Base-by-base conservation (phyloP, 2,113 vertebrate genomes). In the Calonectris borealis region DNA sequence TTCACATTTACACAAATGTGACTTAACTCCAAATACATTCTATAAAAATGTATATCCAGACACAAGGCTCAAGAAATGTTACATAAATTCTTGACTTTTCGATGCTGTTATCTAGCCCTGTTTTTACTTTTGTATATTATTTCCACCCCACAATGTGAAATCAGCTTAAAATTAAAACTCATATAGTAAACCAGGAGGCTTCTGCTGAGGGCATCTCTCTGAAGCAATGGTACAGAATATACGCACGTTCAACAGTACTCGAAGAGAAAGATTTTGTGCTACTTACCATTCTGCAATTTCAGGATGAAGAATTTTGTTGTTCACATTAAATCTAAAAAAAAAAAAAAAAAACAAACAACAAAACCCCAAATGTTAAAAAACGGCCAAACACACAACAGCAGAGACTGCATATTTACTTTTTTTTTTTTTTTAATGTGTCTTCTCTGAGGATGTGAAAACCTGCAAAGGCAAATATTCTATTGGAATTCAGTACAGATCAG, bases 211-310 rank as follows among this genome's bases (percentile, higher is more conserved):
- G 25, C 58, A 20, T 10, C 16, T 6, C 21, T 71, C n/a, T 38
- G 42, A 83, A 75, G 38, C 9, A 38, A 73, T 12, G 2, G 20
- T 42, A 81, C 13, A 60, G 62, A 60, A 20, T 11, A 46, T 10
- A 62, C 54, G 36, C 36, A 90, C 0, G 0, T 49, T 73, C 77
- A 79, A 26, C 6, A 42, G 38, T 9, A 79, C 17, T 52, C 17
- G 13, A 69, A 73, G 25, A 71, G 34, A 52, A 92, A 65, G 27
- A 49, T 15, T 86, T 94, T 19, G 70, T 55, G 34, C 42, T 79
- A 98, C 99, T 98, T 86, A 99, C 99, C 99, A 99, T 97, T 99
- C 99, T 66, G 99, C 98, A 42, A 99, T 99, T 95, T 99, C 99
- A 16, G 99, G 99, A 87, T 99, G 99, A 83, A 99, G 98, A 81